Evolutionary conservation across 1,140 invertebrate species (phyloP), one percentile per base, ranked within the genome.

Genomic region (Ditylenchus dipsaci): DNA sequence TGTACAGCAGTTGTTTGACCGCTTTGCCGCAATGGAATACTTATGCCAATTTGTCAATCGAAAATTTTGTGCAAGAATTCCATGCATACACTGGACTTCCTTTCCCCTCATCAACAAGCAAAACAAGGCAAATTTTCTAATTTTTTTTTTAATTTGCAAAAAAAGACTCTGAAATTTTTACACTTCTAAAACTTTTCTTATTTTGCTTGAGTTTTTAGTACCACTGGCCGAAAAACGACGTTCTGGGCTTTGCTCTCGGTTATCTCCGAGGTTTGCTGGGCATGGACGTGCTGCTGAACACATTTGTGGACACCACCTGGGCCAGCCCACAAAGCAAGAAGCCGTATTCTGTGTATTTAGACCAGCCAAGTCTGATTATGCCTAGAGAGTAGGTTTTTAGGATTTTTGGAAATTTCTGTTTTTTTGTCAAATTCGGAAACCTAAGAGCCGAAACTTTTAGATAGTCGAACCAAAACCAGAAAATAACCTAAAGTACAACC

Each of bases 271-370:
- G 76, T 19, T 33, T 33, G 21, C 47, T 62, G 1, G 72, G 69
- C 33, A 65, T 72, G 7, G 65, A 68, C 42, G 79, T 71, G 11
- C 33, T 80, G n/a, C 42, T 79, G 15, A 67, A 30, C 13, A 19
- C 42, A 15, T 30, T 57, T 29, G 70, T 78, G 11, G 77, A 78
- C 49, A 79, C 78, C n/a, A 77, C 79, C 53, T 78, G 77, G 77
- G 67, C 66, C 15, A 65, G 79, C 61, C 78, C 77, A 1, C 57
- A 72, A 38, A 69, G 63, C 23, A 27, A 19, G 49, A 29, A 70
- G 19, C 62, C 72, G 23, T 78, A 76, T 57, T 64, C 72, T 8
- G 33, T 80, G 19, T 68, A 61, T 56, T 21, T 78, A n/a, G 77
- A 78, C 57, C 76, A 78, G 58, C 47, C 65, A 30, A 64, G 42